A percentile compares a stretch with the other conserved stretches of the same genome.
phyloP scores from a whole-genome alignment of 2,113 vertebrate genomes.

The Scatophagus argus region DNA sequence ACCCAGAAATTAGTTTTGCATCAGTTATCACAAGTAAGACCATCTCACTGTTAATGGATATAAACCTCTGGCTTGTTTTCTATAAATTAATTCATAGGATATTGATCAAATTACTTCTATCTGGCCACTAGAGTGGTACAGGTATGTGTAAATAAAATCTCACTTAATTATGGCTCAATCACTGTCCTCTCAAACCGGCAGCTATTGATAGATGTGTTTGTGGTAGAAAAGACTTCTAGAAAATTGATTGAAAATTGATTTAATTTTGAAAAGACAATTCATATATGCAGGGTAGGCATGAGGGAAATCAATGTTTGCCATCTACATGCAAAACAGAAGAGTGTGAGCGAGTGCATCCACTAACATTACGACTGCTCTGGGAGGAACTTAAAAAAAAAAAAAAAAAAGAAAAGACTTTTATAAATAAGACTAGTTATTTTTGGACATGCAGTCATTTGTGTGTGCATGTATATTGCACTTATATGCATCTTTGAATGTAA shows the following conservation, averaged over 20 bases:
- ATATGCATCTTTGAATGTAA: conserved; percentile 14
- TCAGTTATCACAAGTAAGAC: conserved; percentile 2
- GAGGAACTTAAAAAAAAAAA: too few relatives aligned
- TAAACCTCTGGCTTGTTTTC: background rate
- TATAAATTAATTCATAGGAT: background rate
- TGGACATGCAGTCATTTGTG: background rate
- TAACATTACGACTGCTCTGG: conserved; percentile 1
- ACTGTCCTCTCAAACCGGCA: conserved; percentile 16
- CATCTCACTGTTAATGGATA: background rate
- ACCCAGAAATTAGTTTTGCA: background rate
- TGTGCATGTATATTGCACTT: background rate
- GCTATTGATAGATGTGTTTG: conserved; percentile 52
- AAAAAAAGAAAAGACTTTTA: conserved; percentile 27
- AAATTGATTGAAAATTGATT: conserved; percentile 74
- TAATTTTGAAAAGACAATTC: conserved; percentile 68
- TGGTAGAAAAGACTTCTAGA: conserved; percentile 23
- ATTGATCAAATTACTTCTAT: conserved; percentile 5
- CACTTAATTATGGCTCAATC: conserved; percentile 42
- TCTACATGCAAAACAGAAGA: conserved; percentile 36
- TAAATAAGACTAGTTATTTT: conserved; percentile 35
- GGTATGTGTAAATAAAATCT: conserved; percentile 38
- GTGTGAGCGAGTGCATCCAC: conserved; percentile 16
- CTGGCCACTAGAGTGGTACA: background rate
- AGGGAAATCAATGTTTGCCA: conserved; percentile 64
- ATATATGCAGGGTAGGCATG: conserved; percentile 53